phyloP scores from a whole-genome alignment of 1,140 invertebrate genomes.

The Pogonus chalceus region DNA sequence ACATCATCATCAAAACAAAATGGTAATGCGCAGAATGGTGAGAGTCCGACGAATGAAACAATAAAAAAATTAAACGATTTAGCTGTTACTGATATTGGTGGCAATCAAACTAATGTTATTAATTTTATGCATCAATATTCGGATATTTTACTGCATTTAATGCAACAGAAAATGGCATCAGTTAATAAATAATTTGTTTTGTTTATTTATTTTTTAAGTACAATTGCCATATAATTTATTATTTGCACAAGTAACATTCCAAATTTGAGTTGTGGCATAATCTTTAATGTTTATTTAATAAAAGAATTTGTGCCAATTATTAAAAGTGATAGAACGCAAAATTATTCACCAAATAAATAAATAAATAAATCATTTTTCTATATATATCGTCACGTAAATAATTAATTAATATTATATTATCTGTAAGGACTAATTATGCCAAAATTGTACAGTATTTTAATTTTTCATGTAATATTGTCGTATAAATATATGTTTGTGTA shows the following conservation, averaged over 20 bases:
- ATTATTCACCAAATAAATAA: not conserved
- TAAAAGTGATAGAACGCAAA: not conserved
- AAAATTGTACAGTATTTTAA: not conserved
- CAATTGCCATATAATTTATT: not conserved
- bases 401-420: not conserved
- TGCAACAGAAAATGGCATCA: constrained; percentile 48
- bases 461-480: not conserved
- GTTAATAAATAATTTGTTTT: constrained; percentile 17
- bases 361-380: not conserved
- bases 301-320: not conserved
- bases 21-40: constrained; percentile 23
- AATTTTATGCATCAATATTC: constrained; percentile 57
- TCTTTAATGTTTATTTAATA: not conserved
- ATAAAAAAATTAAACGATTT: constrained; percentile 33
- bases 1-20: constrained; percentile 26
- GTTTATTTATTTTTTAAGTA: not conserved
- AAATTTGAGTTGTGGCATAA: not conserved
- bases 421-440: not conserved
- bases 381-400: not conserved
- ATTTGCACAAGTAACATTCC: not conserved
- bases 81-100: constrained; percentile 30
- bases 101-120: constrained; percentile 41
- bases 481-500: not conserved
- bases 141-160: constrained; percentile 47
- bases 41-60: constrained; percentile 31